Evolutionary conservation across 2,113 vertebrate genomes (phyloP).

Genomic region (Ptyas mucosa): DNA sequence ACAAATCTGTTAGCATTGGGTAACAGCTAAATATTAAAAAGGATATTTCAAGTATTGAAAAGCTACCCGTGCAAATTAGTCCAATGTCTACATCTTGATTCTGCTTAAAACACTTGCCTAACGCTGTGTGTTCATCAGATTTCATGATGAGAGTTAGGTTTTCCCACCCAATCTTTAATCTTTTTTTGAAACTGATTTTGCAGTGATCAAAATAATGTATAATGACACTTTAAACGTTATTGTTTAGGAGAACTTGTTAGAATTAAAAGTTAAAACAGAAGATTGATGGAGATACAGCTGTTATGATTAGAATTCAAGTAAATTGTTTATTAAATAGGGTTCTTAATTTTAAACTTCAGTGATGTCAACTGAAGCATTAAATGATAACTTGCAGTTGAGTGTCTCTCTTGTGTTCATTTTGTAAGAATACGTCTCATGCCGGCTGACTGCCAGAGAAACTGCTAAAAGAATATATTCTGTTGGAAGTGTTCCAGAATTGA

Average conservation of each 20-base stretch:
- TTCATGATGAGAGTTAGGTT: not conserved
- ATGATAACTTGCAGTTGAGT: conserved; percentile 73
- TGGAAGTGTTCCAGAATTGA: conserved; percentile 73
- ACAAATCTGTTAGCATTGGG: conserved; percentile 44
- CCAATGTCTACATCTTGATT: conserved; percentile 41
- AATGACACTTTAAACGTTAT: not conserved
- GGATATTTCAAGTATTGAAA: conserved; percentile 51
- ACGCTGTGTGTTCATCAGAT: conserved; percentile 12
- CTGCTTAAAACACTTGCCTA: conserved; percentile 55
- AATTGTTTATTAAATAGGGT: conserved; percentile 72
- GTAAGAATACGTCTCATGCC: conserved; percentile 66
- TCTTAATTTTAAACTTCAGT: conserved; percentile 73
- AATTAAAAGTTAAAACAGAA: conserved; percentile 1
- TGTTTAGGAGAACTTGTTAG: not conserved
- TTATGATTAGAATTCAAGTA: conserved; percentile 67
- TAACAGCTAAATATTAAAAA: conserved; percentile 36
- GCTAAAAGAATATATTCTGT: conserved; percentile 64
- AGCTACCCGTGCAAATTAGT: conserved; percentile 34
- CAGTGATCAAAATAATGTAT: conserved; percentile 28
- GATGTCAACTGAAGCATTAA: conserved; percentile 81
- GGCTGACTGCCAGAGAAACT: conserved; percentile 76
- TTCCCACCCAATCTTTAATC: not conserved
- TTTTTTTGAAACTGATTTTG: not conserved
- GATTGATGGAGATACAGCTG: not conserved
- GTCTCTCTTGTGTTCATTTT: conserved; percentile 63